Percentiles rank a stretch among this genome's conserved stretches.
Evolutionary conservation across 1,140 invertebrate species (phyloP).

Genomic region (Chelonus insularis): DNA sequence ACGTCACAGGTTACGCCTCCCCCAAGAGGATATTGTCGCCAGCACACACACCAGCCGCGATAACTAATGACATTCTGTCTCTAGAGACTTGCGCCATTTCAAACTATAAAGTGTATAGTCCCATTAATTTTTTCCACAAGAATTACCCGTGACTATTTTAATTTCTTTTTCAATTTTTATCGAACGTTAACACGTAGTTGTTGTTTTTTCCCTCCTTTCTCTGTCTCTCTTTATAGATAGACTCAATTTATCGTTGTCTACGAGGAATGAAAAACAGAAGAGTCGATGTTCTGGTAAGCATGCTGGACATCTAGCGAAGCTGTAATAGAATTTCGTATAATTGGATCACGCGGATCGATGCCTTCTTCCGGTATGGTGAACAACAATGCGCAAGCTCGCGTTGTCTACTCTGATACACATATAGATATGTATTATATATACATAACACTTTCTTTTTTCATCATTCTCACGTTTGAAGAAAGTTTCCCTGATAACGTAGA

Average conservation of each 20-base stretch:
- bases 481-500: no score
- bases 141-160: neutral
- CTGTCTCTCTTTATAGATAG: no score
- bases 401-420: neutral
- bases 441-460: neutral
- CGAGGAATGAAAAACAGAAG: neutral
- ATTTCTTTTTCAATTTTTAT: no score
- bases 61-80: conserved; percentile 9
- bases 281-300: conserved; percentile 5
- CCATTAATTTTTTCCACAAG: neutral
- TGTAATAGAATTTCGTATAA: conserved; percentile 32
- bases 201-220: no score
- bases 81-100: neutral
- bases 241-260: no score
- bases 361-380: conserved; percentile 21
- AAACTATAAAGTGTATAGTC: neutral
- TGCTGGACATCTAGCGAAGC: conserved; percentile 23
- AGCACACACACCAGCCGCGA: conserved; percentile 5
- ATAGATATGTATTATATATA: neutral
- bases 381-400: neutral
- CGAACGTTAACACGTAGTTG: no score
- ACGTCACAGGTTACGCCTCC: conserved; percentile 14
- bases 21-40: conserved; percentile 13
- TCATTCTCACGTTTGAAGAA: neutral
- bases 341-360: conserved; percentile 32